These are phyloP conservation scores for Adelphocoris suturalis DNA, from an alignment of 2,888 invertebrate species.

Conservation along the genomic window DNA sequence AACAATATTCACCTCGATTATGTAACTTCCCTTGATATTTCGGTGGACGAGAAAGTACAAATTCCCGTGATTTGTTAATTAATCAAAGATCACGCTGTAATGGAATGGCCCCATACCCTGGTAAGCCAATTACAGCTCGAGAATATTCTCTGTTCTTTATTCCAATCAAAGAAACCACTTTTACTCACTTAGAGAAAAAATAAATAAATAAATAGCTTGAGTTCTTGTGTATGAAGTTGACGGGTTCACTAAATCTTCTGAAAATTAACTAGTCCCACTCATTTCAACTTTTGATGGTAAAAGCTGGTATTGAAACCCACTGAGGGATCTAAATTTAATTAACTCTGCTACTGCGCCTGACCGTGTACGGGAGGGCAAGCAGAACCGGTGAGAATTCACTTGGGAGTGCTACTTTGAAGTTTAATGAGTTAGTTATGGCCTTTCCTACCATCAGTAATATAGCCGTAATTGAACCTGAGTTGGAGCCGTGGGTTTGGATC, in stretches of 20 bases:
- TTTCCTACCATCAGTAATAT: neutral
- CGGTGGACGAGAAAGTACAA: no score
- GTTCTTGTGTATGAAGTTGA: no score
- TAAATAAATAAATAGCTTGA: no score
- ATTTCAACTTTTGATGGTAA: neutral
- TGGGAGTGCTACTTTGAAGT: neutral
- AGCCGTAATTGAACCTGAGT: neutral
- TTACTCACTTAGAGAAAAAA: no score
- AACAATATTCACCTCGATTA: no score
- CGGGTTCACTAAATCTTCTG: neutral
- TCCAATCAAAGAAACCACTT: no score
- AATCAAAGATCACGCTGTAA: no score
- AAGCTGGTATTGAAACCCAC: neutral
- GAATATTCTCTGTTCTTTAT: no score
- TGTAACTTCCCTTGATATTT: no score
- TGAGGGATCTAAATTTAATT: slow-evolving; percentile 25
- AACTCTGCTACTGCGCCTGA: neutral
- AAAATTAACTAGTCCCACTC: neutral
- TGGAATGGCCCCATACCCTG: no score
- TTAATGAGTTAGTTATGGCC: slow-evolving; percentile 11
- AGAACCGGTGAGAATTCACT: neutral
- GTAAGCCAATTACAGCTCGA: no score
- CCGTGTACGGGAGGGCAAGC: neutral
- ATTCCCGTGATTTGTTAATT: no score
- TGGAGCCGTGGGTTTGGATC: neutral